Conservation (phyloP, 2,888 invertebrate genomes). For the Stegana nigrithorax region DNA sequence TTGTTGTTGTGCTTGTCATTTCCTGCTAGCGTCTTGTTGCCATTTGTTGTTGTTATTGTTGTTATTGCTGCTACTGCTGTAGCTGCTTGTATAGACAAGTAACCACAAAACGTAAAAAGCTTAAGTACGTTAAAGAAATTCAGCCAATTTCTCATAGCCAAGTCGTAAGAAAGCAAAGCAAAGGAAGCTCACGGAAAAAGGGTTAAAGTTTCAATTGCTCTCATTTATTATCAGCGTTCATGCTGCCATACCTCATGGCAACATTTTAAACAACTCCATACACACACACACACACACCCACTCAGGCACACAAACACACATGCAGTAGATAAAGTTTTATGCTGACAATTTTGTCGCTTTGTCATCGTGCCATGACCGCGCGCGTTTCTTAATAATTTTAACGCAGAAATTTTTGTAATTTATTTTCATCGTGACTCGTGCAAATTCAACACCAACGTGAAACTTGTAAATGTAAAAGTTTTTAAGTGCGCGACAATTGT, state of each 20-base stretch:
- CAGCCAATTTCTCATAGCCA: constrained; percentile 7
- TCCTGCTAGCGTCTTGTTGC: not conserved
- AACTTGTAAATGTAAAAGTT: constrained; percentile 31
- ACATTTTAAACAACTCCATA: not conserved
- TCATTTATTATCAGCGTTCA: constrained; percentile 10
- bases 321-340: not conserved
- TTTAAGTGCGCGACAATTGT: constrained; percentile 42
- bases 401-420: constrained; percentile 26
- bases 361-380: constrained; percentile 11
- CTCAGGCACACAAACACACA: not conserved
- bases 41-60: not conserved
- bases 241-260: no score
- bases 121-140: not conserved
- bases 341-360: constrained; percentile 15
- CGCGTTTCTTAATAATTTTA: constrained; percentile 19
- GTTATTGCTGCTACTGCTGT: not conserved
- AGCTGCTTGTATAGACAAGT: no score
- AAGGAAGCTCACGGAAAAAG: no score
- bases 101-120: constrained; percentile 4
- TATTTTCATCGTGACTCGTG: constrained; percentile 41
- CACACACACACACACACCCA: no score
- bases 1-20: not conserved
- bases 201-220: constrained; percentile 16
- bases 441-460: constrained; percentile 5
- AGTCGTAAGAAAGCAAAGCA: not conserved